Conservation (phyloP, 1,140 invertebrate species). For the Phymorhynchus buccinoides region DNA sequence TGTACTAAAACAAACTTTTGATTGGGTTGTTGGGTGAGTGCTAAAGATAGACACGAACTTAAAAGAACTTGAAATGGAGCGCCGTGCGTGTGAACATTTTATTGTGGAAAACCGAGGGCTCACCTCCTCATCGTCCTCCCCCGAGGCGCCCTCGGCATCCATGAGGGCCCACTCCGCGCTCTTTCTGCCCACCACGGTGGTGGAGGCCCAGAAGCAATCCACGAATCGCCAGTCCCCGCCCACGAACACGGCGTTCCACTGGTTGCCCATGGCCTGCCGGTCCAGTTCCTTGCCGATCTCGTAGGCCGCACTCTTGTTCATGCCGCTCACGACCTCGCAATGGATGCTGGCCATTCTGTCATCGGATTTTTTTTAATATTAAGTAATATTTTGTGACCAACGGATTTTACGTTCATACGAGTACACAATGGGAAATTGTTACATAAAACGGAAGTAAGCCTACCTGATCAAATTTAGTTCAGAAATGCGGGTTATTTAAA, state of each 20-base stretch:
- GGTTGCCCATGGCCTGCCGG: slow-evolving; percentile 63
- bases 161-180: slow-evolving; percentile 66
- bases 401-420: too few species aligned
- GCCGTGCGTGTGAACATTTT: not conserved
- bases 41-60: too few species aligned
- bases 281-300: slow-evolving; percentile 63
- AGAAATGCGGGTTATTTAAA: too few species aligned
- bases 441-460: too few species aligned
- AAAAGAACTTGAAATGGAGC: too few species aligned
- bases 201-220: slow-evolving; percentile 69
- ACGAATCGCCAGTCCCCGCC: slow-evolving; percentile 67
- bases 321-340: slow-evolving; percentile 68
- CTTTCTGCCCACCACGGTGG: slow-evolving; percentile 64
- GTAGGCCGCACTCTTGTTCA: slow-evolving; percentile 71
- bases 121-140: slow-evolving; percentile 60
- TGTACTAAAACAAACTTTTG: too few species aligned
- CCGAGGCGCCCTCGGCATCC: slow-evolving; percentile 61
- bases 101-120: not conserved
- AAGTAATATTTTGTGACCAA: too few species aligned
- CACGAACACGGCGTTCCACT: slow-evolving; percentile 71
- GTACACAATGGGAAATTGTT: too few species aligned
- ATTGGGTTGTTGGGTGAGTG: too few species aligned
- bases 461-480: too few species aligned
- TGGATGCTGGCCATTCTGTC: slow-evolving; percentile 66
- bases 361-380: too few species aligned